A percentile compares a stretch with the other conserved stretches of the same genome.
These are phyloP conservation scores for Xyliphius kryptos DNA, from an alignment of 2,113 vertebrate species.

Conservation along the genomic window DNA sequence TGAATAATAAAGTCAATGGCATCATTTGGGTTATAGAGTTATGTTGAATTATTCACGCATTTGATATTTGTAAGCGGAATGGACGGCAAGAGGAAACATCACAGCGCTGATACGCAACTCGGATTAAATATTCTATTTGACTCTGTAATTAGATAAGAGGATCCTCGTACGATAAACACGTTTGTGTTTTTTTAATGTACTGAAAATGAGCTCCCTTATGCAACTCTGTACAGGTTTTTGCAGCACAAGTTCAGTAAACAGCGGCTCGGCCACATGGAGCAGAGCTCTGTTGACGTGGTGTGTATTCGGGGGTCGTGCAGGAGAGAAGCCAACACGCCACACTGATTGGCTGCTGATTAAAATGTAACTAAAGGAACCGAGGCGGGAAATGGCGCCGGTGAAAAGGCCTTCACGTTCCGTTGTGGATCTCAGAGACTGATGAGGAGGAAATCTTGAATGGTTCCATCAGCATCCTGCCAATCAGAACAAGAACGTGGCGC, in stretches of 20 bases:
- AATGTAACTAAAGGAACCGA: background rate
- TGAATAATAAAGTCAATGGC: slow-evolving; percentile 61
- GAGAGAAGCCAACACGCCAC: background rate
- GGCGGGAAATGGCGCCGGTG: background rate
- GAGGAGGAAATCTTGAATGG: no score
- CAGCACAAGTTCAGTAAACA: background rate
- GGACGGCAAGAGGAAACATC: slow-evolving; percentile 16
- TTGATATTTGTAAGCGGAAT: slow-evolving; percentile 50
- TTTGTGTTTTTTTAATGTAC: background rate
- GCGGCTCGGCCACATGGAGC: no score
- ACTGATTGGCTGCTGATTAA: background rate
- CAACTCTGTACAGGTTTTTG: background rate
- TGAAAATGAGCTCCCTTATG: background rate
- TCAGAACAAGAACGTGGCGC: no score
- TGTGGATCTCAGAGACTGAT: no score
- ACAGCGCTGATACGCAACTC: slow-evolving; percentile 25
- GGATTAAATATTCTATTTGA: slow-evolving; percentile 38
- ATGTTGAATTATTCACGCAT: slow-evolving; percentile 63
- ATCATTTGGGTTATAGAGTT: slow-evolving; percentile 53
- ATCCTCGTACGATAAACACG: slow-evolving; percentile 1
- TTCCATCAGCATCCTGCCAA: no score
- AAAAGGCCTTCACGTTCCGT: no score
- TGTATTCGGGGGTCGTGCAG: background rate
- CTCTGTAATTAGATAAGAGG: slow-evolving; percentile 22
- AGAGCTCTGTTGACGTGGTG: background rate